Evolutionary conservation across 2,888 invertebrate species (phyloP).

Genomic region (Oscheius myriophilus): DNA sequence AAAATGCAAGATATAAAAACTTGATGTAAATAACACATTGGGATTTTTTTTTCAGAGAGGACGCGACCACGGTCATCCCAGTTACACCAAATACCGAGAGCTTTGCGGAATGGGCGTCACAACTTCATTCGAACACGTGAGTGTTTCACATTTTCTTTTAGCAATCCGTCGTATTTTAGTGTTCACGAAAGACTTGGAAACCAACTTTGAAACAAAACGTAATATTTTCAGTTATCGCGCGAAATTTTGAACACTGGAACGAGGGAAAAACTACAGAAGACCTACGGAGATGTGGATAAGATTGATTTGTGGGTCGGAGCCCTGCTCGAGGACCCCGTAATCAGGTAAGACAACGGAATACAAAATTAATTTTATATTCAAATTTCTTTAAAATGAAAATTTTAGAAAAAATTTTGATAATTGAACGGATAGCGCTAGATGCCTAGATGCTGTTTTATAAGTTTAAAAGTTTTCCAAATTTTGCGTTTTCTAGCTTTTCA

Average conservation of each 20-base stretch:
- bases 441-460: too few relatives aligned
- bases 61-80: conserved; percentile 87
- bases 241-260: conserved; percentile 64
- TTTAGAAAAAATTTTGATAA: too few relatives aligned
- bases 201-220: too few relatives aligned
- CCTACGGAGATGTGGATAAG: conserved; percentile 56
- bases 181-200: too few relatives aligned
- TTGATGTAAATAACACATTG: not conserved
- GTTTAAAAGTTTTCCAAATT: too few relatives aligned
- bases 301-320: conserved; percentile 75
- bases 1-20: not conserved
- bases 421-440: too few relatives aligned
- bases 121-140: conserved; percentile 79
- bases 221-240: conserved; percentile 51
- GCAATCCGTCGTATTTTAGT: too few relatives aligned
- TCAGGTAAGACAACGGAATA: conserved; percentile 27
- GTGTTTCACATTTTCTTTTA: too few relatives aligned
- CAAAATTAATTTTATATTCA: too few relatives aligned
- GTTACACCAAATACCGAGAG: conserved; percentile 85
- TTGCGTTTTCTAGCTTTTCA: too few relatives aligned
- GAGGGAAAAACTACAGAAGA: conserved; percentile 56
- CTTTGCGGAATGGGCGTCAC: conserved; percentile 85
- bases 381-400: too few relatives aligned
- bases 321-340: conserved; percentile 73
- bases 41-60: conserved; percentile 76